Conservation (phyloP, 2,888 invertebrate species). For the Uloborus plumipes region DNA sequence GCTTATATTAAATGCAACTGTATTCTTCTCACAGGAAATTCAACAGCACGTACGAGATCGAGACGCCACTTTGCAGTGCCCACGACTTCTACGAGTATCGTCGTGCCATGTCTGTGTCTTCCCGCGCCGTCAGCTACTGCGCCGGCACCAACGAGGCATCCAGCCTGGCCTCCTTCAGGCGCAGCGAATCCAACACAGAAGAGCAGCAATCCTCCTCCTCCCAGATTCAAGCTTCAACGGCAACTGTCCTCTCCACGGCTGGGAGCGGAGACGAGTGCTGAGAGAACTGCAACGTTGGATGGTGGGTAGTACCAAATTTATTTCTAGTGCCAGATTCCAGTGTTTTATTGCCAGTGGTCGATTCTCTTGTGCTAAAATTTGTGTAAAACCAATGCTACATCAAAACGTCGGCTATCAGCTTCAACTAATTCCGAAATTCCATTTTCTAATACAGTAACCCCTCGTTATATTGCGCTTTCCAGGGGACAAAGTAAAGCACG, state of each 20-base stretch:
- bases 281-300: background rate
- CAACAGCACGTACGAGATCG: slow-evolving; percentile 92
- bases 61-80: slow-evolving; percentile 91
- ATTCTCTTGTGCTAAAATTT: too few species aligned
- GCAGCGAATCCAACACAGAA: slow-evolving; percentile 44
- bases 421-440: too few species aligned
- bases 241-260: slow-evolving; percentile 11
- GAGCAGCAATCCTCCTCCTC: slow-evolving; percentile 36
- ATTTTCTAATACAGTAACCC: too few species aligned
- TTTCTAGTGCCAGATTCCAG: too few species aligned
- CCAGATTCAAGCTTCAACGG: background rate
- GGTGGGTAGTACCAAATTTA: too few species aligned
- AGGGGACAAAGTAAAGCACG: too few species aligned
- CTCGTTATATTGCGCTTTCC: too few species aligned
- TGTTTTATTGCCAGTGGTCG: too few species aligned
- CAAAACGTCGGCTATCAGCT: too few species aligned
- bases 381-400: too few species aligned
- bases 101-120: slow-evolving; percentile 29
- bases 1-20: too few species aligned
- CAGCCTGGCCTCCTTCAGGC: slow-evolving; percentile 44
- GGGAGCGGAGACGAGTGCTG: slow-evolving; percentile 55
- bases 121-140: slow-evolving; percentile 53
- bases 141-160: slow-evolving; percentile 36
- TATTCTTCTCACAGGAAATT: slow-evolving; percentile 79
- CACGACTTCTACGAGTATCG: slow-evolving; percentile 79